phyloP scores from a whole-genome alignment of 2,113 vertebrate species.

The Oreocharis arfaki region DNA sequence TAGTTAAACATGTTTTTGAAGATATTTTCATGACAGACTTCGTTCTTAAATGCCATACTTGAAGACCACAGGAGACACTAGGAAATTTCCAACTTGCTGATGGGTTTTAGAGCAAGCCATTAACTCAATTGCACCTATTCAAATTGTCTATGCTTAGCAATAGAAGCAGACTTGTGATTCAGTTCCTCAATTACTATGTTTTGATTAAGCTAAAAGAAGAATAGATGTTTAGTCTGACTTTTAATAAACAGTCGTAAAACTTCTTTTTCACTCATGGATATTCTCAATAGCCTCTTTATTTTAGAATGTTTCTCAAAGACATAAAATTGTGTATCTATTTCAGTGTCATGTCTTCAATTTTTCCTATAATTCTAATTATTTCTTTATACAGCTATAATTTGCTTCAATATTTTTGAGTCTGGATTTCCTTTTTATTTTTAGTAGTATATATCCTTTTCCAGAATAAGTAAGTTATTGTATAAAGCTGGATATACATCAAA shows the following conservation, averaged over 20 bases:
- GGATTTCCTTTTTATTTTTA: not conserved
- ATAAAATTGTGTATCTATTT: not conserved
- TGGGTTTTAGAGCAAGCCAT: not conserved
- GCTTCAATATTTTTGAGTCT: not conserved
- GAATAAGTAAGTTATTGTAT: not conserved
- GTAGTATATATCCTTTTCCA: not conserved
- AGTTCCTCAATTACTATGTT: not conserved
- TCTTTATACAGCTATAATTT: not conserved
- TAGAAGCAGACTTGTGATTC: not conserved
- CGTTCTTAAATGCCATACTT: not conserved
- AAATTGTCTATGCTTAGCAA: not conserved
- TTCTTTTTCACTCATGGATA: not conserved
- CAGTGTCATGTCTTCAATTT: not conserved
- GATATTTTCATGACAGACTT: not conserved
- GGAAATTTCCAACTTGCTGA: not conserved
- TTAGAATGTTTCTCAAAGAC: not conserved
- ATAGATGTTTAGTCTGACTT: not conserved
- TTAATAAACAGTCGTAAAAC: not conserved
- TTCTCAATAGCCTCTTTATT: not conserved
- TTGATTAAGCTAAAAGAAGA: not conserved
- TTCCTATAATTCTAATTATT: not conserved
- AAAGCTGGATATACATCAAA: not conserved
- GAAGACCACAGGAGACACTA: not conserved
- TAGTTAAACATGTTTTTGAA: not conserved
- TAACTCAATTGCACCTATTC: not conserved